phyloP scores from a whole-genome alignment of 2,888 invertebrate genomes.

The Norana najaformis region DNA sequence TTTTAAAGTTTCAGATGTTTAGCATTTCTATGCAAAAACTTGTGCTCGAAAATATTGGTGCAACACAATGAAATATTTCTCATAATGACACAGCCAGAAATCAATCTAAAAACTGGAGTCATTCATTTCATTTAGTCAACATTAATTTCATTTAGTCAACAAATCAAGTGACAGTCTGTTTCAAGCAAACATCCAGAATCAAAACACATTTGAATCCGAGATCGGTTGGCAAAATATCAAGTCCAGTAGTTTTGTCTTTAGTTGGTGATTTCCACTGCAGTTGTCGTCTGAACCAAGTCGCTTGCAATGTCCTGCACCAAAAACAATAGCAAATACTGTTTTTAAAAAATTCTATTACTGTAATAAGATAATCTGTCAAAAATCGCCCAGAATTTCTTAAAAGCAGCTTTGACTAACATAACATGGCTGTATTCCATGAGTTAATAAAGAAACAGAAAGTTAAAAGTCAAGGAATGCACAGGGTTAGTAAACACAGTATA shows the following conservation, averaged over 20 bases:
- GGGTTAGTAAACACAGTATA: background rate
- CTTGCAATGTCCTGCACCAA: background rate
- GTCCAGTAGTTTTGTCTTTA: background rate
- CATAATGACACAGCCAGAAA: too few relatives aligned
- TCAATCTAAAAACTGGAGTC: too few relatives aligned
- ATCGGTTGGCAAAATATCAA: background rate
- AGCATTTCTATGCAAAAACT: background rate
- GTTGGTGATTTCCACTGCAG: background rate
- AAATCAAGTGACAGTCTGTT: conserved; percentile 9
- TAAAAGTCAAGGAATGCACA: background rate
- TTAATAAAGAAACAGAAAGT: background rate
- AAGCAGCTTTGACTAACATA: background rate
- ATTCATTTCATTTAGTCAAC: too few relatives aligned
- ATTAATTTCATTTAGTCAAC: conserved; percentile 8
- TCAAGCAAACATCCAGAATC: background rate
- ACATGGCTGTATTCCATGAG: background rate
- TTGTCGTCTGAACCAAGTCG: background rate
- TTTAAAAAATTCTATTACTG: background rate
- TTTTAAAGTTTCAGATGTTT: background rate
- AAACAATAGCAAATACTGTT: background rate
- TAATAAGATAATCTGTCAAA: background rate
- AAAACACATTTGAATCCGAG: background rate
- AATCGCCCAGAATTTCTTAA: background rate
- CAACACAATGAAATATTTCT: background rate
- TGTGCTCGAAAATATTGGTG: background rate